Percentiles rank a stretch among this genome's conserved stretches.
phyloP scores from a whole-genome alignment of 2,888 invertebrate species.

The Malthinus seriepunctatus region DNA sequence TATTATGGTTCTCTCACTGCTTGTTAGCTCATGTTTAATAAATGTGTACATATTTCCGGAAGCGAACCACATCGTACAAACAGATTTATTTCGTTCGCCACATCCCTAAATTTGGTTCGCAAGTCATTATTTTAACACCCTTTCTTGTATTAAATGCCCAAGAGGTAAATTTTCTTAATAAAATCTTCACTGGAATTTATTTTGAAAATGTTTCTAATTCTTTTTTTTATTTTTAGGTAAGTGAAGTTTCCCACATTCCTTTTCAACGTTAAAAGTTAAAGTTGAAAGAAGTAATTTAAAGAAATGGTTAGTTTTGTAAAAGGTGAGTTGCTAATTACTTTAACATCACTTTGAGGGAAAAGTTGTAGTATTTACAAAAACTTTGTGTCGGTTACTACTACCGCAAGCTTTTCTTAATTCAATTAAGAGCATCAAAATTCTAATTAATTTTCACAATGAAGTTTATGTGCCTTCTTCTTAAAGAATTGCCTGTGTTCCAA shows the following conservation, averaged over 20 bases:
- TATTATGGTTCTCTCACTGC: background rate
- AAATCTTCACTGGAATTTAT: too few relatives aligned
- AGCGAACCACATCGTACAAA: constrained; percentile 22
- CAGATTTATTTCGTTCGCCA: constrained; percentile 29
- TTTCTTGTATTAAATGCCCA: too few relatives aligned
- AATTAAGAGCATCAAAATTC: constrained; percentile 35
- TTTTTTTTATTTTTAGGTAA: constrained; percentile 13
- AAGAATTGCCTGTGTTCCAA: constrained; percentile 1
- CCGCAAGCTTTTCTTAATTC: constrained; percentile 32
- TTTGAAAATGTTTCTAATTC: background rate
- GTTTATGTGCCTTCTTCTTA: constrained; percentile 28
- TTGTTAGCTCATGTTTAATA: constrained; percentile 19
- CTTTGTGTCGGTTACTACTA: constrained; percentile 16
- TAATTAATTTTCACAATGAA: constrained; percentile 35
- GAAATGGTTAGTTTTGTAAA: constrained; percentile 9
- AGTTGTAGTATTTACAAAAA: constrained; percentile 20
- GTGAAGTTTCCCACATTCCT: constrained; percentile 1
- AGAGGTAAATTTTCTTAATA: too few relatives aligned
- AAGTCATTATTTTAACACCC: constrained; percentile 22
- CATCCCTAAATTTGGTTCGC: constrained; percentile 28
- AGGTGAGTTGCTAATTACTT: constrained; percentile 26
- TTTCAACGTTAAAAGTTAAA: background rate
- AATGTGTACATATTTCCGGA: constrained; percentile 19
- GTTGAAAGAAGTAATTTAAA: constrained; percentile 9
- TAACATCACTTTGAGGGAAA: constrained; percentile 13